Conservation (phyloP, 2,113 vertebrate species). For the Lethenteron camtschaticum region DNA sequence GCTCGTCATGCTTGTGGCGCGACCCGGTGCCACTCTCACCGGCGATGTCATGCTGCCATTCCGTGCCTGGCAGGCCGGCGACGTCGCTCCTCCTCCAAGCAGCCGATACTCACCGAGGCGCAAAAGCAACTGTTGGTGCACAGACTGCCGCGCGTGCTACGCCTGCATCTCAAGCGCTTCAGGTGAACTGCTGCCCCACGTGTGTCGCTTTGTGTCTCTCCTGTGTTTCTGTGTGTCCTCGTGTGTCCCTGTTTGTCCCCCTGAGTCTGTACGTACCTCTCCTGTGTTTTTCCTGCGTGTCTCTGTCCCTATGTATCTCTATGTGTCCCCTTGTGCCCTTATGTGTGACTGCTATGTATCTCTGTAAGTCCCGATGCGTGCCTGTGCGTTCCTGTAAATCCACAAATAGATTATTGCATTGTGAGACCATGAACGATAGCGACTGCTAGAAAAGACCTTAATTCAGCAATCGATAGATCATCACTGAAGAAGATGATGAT, state of each 20-base stretch:
- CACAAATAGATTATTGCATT: too few relatives aligned
- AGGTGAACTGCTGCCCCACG: conserved; percentile 31
- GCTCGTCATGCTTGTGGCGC: too few relatives aligned
- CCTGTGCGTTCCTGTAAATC: too few relatives aligned
- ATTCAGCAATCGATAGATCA: too few relatives aligned
- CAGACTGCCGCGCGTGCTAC: conserved; percentile 98
- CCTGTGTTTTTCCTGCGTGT: neutral
- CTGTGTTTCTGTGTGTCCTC: neutral
- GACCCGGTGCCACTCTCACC: too few relatives aligned
- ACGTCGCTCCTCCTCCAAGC: conserved; percentile 78
- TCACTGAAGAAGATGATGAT: too few relatives aligned
- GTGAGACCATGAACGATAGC: too few relatives aligned
- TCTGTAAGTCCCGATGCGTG: too few relatives aligned
- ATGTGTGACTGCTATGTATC: too few relatives aligned
- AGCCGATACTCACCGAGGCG: conserved; percentile 77
- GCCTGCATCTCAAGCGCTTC: conserved; percentile 98
- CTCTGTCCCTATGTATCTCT: neutral
- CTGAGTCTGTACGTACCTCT: neutral
- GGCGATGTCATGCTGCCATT: neutral
- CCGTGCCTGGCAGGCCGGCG: conserved; percentile 38
- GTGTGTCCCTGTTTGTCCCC: neutral
- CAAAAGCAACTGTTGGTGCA: conserved; percentile 97
- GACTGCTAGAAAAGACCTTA: too few relatives aligned
- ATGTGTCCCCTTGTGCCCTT: too few relatives aligned
- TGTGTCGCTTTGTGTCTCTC: neutral